Evolutionary conservation across 2,113 vertebrate genomes (phyloP).

Genomic region (Nicator chloris): DNA sequence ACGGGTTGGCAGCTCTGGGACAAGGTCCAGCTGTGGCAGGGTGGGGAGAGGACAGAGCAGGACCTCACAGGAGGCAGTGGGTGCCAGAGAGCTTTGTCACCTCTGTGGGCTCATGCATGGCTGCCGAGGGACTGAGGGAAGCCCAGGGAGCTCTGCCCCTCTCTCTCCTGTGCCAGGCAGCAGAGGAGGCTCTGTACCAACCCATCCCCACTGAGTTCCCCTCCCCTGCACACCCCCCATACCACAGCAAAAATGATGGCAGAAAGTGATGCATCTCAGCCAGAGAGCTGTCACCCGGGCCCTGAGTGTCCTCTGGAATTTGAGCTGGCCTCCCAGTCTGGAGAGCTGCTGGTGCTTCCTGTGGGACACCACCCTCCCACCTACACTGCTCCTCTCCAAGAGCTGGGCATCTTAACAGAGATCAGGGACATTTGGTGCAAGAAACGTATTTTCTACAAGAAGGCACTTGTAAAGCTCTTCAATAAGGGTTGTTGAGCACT

Average conservation of each 20-base stretch:
- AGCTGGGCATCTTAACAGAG: fast-evolving
- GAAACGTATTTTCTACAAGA: neutral
- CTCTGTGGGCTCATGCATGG: neutral
- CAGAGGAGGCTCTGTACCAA: neutral
- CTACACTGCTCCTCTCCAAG: neutral
- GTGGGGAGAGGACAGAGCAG: neutral
- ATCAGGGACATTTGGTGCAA: neutral
- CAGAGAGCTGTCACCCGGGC: neutral
- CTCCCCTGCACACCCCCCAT: neutral
- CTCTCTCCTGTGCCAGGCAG: neutral
- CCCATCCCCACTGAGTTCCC: too few species aligned
- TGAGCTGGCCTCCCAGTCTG: neutral
- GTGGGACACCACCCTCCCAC: neutral
- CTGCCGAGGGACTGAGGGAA: neutral
- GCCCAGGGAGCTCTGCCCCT: neutral
- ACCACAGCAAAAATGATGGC: neutral
- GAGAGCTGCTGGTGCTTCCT: neutral
- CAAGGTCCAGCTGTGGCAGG: too few species aligned
- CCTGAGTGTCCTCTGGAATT: neutral
- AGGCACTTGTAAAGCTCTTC: neutral
- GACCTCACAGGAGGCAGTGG: neutral
- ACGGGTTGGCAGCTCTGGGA: neutral
- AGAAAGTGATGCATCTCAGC: neutral
- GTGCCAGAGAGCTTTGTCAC: neutral
- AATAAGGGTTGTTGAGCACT: neutral